Conservation (phyloP, 2,797 vertebrate genomes). For the Glyptemys insculpta region DNA sequence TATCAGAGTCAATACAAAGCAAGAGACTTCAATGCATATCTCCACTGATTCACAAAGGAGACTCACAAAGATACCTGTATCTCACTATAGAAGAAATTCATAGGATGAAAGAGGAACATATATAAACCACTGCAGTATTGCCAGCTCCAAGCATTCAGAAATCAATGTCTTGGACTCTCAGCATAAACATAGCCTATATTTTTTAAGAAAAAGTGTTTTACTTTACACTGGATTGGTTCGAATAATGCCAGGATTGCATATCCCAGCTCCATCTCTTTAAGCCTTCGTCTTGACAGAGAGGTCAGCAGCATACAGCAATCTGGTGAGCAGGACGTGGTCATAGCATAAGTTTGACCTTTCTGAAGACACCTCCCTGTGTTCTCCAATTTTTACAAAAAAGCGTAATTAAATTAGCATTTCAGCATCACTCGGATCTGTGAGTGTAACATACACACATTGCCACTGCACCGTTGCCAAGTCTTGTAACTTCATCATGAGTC, state of each 20-base stretch:
- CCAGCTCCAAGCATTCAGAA: background rate
- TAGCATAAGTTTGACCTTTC: background rate
- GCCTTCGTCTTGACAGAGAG: background rate
- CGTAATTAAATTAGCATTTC: background rate
- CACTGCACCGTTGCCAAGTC: background rate
- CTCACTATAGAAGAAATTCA: background rate
- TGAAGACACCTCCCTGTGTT: background rate
- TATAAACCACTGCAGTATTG: background rate
- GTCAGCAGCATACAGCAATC: background rate
- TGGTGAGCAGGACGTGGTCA: background rate
- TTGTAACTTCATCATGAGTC: background rate
- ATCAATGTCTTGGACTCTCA: background rate
- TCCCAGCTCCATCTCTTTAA: background rate
- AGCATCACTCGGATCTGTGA: too few species aligned
- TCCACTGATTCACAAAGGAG: too few species aligned
- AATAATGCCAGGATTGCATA: background rate
- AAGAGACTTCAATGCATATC: too few species aligned
- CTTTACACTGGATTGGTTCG: background rate
- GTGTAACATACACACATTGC: background rate
- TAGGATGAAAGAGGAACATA: background rate
- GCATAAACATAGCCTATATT: background rate
- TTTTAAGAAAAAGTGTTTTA: background rate
- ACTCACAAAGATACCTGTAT: too few species aligned
- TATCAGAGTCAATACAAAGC: background rate
- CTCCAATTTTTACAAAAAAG: background rate